These are phyloP conservation scores for Onthophagus taurus DNA, from an alignment of 1,140 invertebrate genomes.

Conservation along the genomic window DNA sequence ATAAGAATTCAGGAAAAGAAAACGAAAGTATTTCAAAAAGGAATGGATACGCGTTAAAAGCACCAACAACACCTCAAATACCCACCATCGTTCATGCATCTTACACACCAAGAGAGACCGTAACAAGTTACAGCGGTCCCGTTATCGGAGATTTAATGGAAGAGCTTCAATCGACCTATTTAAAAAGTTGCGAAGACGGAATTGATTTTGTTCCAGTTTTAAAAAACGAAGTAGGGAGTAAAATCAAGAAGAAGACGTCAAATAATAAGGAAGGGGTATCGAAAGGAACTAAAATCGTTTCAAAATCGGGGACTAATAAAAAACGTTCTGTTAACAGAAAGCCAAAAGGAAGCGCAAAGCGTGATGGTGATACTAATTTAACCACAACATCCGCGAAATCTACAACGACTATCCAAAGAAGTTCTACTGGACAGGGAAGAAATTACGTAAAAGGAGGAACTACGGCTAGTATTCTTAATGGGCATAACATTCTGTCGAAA, in stretches of 20 bases:
- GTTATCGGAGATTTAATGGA: slow-evolving; percentile 47
- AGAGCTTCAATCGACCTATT: slow-evolving; percentile 32
- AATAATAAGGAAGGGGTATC: slow-evolving; percentile 25
- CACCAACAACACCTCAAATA: no score
- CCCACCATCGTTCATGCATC: slow-evolving; percentile 15
- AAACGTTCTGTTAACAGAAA: slow-evolving; percentile 20
- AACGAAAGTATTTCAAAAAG: slow-evolving; percentile 19
- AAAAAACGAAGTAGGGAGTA: neutral
- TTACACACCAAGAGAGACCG: slow-evolving; percentile 21
- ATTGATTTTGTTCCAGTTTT: slow-evolving; percentile 20
- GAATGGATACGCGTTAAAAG: slow-evolving; percentile 24
- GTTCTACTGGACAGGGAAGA: neutral
- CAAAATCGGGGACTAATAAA: slow-evolving; percentile 15
- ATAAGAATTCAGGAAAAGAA: slow-evolving; percentile 11
- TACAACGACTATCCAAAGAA: neutral
- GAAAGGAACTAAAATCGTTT: slow-evolving; percentile 10
- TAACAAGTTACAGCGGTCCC: slow-evolving; percentile 38
- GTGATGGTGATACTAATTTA: neutral
- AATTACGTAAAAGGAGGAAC: neutral
- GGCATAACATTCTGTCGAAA: slow-evolving; percentile 10
- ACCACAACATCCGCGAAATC: neutral
- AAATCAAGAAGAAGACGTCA: slow-evolving; percentile 11
- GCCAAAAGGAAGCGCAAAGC: slow-evolving; percentile 22
- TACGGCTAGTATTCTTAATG: slow-evolving; percentile 2
- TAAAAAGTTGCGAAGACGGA: slow-evolving; percentile 12